Evolutionary conservation across 2,888 invertebrate genomes (phyloP).

Genomic region (Pogonocherus hispidulus): DNA sequence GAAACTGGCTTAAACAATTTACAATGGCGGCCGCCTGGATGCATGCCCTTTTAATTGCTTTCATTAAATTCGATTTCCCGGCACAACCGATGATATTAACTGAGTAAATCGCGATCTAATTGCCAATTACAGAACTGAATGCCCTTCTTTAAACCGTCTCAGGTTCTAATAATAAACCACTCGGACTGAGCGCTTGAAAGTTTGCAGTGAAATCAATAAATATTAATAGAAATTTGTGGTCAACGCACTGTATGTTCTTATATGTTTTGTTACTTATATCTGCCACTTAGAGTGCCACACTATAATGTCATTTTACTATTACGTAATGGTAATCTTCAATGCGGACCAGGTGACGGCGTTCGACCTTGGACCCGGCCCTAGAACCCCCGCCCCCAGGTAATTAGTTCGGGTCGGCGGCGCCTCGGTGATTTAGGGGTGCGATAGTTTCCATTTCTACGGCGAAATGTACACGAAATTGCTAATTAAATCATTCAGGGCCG

Average conservation of each 20-base stretch:
- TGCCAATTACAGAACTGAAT: conserved; percentile 24
- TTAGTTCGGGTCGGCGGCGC: conserved; percentile 12
- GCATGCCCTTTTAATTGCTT: conserved; percentile 18
- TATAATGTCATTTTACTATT: too few species aligned
- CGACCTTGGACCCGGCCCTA: too few species aligned
- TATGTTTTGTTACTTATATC: too few species aligned
- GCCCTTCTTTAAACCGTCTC: not conserved
- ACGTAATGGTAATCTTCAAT: too few species aligned
- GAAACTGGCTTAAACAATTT: conserved; percentile 9
- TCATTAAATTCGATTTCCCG: conserved; percentile 17
- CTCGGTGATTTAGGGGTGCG: conserved; percentile 1
- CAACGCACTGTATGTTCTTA: too few species aligned
- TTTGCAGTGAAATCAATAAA: too few species aligned
- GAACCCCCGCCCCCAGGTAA: too few species aligned
- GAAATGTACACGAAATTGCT: conserved; percentile 11
- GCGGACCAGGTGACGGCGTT: too few species aligned
- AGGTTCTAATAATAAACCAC: conserved; percentile 7
- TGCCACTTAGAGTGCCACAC: too few species aligned
- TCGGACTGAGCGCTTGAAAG: not conserved
- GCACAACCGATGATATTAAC: conserved; percentile 20
- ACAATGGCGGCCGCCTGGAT: conserved; percentile 1
- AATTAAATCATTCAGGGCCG: conserved; percentile 16
- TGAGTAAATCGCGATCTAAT: conserved; percentile 23
- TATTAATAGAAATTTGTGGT: too few species aligned
- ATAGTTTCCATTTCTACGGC: conserved; percentile 14